Conservation (phyloP, 1,140 invertebrate species). For the Saccostrea glomerata region DNA sequence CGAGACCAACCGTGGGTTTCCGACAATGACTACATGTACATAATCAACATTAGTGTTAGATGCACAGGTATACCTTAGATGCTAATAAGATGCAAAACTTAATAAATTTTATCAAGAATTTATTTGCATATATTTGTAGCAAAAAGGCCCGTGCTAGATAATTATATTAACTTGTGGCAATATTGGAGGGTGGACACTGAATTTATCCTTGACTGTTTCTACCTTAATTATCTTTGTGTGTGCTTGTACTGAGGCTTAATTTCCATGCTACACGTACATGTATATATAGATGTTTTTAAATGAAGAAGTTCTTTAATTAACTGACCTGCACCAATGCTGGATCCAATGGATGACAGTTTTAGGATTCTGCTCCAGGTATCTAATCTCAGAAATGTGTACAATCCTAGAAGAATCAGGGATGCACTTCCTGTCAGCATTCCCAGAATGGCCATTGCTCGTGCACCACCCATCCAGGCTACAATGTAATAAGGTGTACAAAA, state of each 20-base stretch:
- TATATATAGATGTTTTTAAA: not conserved
- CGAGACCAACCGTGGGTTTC: no score
- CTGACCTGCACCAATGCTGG: conserved; percentile 45
- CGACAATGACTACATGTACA: no score
- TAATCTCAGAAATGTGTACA: conserved; percentile 43
- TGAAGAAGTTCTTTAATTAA: not conserved
- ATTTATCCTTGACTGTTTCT: no score
- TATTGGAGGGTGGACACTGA: no score
- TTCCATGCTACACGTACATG: not conserved
- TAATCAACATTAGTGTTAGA: no score
- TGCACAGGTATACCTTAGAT: no score
- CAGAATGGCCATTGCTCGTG: conserved; percentile 46
- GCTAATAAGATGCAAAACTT: no score
- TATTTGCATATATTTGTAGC: no score
- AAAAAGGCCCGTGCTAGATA: no score
- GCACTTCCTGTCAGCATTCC: conserved; percentile 50
- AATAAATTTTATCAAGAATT: no score
- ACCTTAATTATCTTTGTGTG: no score
- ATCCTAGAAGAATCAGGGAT: conserved; percentile 43
- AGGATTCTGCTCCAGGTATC: conserved; percentile 44
- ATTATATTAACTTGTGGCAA: no score
- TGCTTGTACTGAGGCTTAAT: not conserved
- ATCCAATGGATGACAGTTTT: conserved; percentile 43
- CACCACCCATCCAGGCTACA: conserved; percentile 49
- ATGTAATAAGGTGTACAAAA: not conserved